Evolutionary conservation across 1,140 invertebrate genomes (phyloP).

Genomic region (Drosophila obscura): DNA sequence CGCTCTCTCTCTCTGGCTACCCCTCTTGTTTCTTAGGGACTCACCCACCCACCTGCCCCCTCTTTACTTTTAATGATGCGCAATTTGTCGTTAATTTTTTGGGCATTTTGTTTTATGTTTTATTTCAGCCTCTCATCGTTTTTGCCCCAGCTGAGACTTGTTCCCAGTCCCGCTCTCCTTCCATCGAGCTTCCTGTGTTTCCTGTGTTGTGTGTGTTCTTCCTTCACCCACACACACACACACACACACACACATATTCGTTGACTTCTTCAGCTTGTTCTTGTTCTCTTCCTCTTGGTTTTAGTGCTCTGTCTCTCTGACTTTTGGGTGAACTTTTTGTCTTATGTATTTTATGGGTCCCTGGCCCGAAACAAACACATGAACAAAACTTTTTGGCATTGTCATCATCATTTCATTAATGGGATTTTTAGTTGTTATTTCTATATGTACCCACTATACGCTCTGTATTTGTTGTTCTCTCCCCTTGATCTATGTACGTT

Average conservation of each 20-base stretch:
- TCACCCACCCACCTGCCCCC: neutral
- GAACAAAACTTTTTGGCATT: slow-evolving; percentile 35
- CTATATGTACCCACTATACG: slow-evolving; percentile 13
- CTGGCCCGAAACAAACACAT: slow-evolving; percentile 37
- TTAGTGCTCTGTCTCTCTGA: slow-evolving; percentile 44
- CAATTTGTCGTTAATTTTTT: slow-evolving; percentile 80
- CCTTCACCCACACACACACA: too few relatives aligned
- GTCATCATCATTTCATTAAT: slow-evolving; percentile 64
- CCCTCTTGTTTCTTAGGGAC: neutral
- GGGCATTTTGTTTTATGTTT: slow-evolving; percentile 77
- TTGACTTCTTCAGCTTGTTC: too few relatives aligned
- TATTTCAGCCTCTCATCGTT: slow-evolving; percentile 56
- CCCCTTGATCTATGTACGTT: slow-evolving; percentile 58
- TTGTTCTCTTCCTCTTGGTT: slow-evolving; percentile 3
- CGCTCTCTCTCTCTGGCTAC: too few relatives aligned
- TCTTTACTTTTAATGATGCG: slow-evolving; percentile 75
- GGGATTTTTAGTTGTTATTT: slow-evolving; percentile 54
- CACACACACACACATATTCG: too few relatives aligned
- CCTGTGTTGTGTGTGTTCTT: neutral
- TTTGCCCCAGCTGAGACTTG: slow-evolving; percentile 51
- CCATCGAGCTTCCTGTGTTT: slow-evolving; percentile 7
- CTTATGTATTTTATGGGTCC: slow-evolving; percentile 66
- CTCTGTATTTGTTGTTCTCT: slow-evolving; percentile 11
- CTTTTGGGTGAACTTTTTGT: slow-evolving; percentile 59
- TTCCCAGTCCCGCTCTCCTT: slow-evolving; percentile 15